Evolutionary conservation across 2,888 invertebrate genomes (phyloP), one percentile per base, ranked within the genome.

Genomic region (Tetanocera ferruginea): DNA sequence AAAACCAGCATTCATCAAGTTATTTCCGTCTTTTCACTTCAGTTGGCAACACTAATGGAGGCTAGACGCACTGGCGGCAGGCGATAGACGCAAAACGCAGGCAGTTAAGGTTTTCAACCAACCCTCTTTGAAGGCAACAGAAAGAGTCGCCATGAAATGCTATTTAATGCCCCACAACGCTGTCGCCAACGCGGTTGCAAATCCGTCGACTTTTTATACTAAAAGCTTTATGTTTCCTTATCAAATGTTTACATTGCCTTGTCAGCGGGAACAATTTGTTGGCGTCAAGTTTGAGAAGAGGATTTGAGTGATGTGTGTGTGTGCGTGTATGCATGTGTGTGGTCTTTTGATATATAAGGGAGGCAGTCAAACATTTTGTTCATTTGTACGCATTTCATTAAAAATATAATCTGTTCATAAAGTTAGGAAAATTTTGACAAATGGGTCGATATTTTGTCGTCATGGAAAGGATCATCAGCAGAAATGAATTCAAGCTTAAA

Each of bases 31-130:
- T 70, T 70, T 70, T 25, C 52, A 28, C 9, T 17, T 43, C 4
- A n/a, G 71, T 55, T 52, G 31, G 55, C 57, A 69, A 60, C 66
- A 34, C 34, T 60, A 67, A 76, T 72, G 76, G 31, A 71, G 49
- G 77, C 70, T 69, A 77, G 79, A 80, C 80, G 72, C 71, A 52
- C 34, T 43, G 73, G 70, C 74, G 77, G 67, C 72, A 72, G 67
- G 49, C 67, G 23, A 19, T 49, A 66, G 60, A 67, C 73, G 69
- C 23, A 17, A 60, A 37, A 62, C 62, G 37, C n/a, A 17, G 5
- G 57, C n/a, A 17, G 69, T 23, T 49, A 34, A 19, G 31, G 34
- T 19, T n/a, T 37, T 37, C 34, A 34, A 9, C 9, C 62, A 25
- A 34, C 37, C 34, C 17, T 37, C 34, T 23, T 2, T 31, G 25